A percentile compares a stretch with the other conserved stretches of the same genome.
phyloP scores from a whole-genome alignment of 2,113 vertebrate genomes.

The Lycocorax pyrrhopterus region DNA sequence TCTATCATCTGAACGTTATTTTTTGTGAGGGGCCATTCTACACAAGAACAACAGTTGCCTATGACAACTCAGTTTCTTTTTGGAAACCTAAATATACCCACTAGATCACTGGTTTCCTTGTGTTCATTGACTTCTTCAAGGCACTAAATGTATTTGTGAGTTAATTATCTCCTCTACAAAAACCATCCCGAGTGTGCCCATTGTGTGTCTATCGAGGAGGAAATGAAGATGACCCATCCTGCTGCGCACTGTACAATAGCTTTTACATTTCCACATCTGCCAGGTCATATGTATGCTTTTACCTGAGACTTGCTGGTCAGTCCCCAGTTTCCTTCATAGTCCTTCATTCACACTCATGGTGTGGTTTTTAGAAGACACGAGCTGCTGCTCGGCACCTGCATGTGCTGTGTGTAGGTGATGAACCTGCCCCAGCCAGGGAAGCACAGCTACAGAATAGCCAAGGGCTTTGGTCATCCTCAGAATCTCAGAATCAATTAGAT shows the following conservation, averaged over 20 bases:
- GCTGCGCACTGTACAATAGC: not conserved
- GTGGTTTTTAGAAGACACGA: not conserved
- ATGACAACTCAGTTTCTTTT: not conserved
- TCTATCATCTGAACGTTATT: not conserved
- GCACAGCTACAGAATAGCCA: not conserved
- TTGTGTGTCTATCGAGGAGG: not conserved
- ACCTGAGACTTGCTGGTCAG: not conserved
- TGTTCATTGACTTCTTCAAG: not conserved
- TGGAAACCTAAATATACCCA: not conserved
- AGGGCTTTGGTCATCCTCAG: not conserved
- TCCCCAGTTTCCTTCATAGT: not conserved
- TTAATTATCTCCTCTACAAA: not conserved
- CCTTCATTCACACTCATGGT: not conserved
- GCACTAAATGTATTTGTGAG: not conserved
- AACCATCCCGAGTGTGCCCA: not conserved
- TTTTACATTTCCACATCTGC: not conserved
- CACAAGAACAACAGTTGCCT: not conserved
- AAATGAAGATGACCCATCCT: not conserved
- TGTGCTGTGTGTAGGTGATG: not conserved
- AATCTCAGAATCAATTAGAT: not conserved
- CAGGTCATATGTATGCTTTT: not conserved
- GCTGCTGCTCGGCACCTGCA: rapidly evolving
- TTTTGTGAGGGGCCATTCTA: not conserved
- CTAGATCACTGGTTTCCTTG: not conserved
- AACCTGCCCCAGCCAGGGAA: not conserved